These are phyloP conservation scores for Habrosyne pyritoides DNA, from an alignment of 2,888 invertebrate species.

Conservation along the genomic window DNA sequence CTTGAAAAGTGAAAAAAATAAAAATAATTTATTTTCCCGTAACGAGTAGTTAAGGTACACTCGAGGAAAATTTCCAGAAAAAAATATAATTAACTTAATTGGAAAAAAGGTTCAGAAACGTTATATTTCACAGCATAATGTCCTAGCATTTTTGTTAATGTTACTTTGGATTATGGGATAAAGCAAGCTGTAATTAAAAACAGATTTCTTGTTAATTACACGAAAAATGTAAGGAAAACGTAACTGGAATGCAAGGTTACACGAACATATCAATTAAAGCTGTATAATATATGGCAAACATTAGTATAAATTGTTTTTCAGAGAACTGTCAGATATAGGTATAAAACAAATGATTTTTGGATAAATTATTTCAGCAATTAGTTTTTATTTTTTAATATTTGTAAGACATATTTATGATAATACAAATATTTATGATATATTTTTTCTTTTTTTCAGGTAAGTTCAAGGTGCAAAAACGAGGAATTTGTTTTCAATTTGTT, in stretches of 20 bases:
- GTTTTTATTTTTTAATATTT: background rate
- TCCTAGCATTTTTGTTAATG: slow-evolving; percentile 63
- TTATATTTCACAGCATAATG: slow-evolving; percentile 70
- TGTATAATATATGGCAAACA: background rate
- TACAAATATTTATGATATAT: background rate
- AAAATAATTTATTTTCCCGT: slow-evolving; percentile 17
- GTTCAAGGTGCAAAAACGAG: slow-evolving; percentile 14
- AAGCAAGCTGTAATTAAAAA: slow-evolving; percentile 63
- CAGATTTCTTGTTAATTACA: slow-evolving; percentile 51
- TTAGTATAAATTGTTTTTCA: no score
- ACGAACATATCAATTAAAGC: slow-evolving; percentile 6
- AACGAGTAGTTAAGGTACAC: slow-evolving; percentile 24
- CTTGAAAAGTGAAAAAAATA: slow-evolving; percentile 6
- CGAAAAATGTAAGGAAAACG: slow-evolving; percentile 11
- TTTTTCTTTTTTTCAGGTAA: slow-evolving; percentile 41
- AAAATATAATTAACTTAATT: slow-evolving; percentile 74
- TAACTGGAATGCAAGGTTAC: background rate
- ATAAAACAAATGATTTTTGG: no score
- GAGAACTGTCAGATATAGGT: no score
- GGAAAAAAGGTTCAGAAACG: slow-evolving; percentile 53
- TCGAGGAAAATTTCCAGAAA: slow-evolving; percentile 37
- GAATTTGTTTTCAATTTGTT: background rate
- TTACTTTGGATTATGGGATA: slow-evolving; percentile 46
- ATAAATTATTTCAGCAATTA: no score
- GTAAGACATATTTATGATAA: background rate